phyloP scores from a whole-genome alignment of 1,140 invertebrate genomes.

The Drosophila bocki region DNA sequence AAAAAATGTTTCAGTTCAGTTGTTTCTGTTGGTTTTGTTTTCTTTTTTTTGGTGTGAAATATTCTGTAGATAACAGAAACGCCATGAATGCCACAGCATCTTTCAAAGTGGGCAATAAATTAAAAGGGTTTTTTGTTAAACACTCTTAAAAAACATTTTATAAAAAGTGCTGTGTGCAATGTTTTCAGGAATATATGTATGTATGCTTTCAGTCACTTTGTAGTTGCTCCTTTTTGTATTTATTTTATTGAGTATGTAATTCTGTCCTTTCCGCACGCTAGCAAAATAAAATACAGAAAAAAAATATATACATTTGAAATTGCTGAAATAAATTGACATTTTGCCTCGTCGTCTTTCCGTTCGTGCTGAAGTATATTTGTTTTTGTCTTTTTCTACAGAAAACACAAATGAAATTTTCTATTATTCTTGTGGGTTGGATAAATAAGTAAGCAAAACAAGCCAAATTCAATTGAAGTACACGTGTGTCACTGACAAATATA shows the following conservation, averaged over 20 bases:
- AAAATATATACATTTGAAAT: constrained; percentile 30
- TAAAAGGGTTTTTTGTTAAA: constrained; percentile 40
- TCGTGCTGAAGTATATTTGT: constrained; percentile 25
- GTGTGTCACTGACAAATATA: constrained; percentile 27
- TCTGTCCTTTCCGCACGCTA: constrained; percentile 11
- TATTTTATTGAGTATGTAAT: constrained; percentile 41
- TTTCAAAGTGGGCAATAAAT: constrained; percentile 49
- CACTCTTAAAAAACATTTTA: constrained; percentile 33
- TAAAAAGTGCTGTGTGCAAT: constrained; percentile 32
- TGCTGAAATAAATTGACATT: constrained; percentile 60
- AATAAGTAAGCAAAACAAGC: constrained; percentile 43
- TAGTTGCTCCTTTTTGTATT: constrained; percentile 14
- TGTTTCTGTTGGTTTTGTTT: neutral
- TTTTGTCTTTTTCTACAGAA: constrained; percentile 8
- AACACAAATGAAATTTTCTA: constrained; percentile 31
- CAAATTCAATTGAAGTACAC: constrained; percentile 39
- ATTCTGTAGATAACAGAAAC: constrained; percentile 5
- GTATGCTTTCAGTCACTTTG: neutral
- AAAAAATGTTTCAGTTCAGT: neutral
- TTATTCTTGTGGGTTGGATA: constrained; percentile 23
- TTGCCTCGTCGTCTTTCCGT: constrained; percentile 11
- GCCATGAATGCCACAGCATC: constrained; percentile 20
- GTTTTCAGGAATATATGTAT: constrained; percentile 7
- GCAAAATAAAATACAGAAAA: constrained; percentile 10
- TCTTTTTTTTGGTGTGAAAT: neutral